Evolutionary conservation across 2,888 invertebrate genomes (phyloP), one percentile per base, ranked within the genome.

Genomic region (Meta bourneti): DNA sequence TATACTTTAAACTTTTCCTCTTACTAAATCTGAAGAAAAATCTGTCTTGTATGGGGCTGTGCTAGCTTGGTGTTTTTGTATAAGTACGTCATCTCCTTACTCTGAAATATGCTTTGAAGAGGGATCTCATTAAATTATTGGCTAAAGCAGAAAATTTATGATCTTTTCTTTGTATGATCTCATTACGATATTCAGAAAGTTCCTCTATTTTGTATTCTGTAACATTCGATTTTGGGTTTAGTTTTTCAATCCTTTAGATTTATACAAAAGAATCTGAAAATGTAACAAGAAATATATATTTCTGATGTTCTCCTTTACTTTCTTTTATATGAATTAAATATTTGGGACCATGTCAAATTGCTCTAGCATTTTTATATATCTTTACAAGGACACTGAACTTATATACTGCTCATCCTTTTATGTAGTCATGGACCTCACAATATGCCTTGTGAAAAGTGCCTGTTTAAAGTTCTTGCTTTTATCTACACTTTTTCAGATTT

Each of bases 341-440:
- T 84, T 13, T 52, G 83, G 84, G 85, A 86, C 85, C 85, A 86
- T 71, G 70, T 48, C 5, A 69, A 34, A 16, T 72, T 74, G 51
- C 51, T 84, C 51, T 61, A 13, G 74, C 34, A 54, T 86, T 85
- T 85, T 86, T 86, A 78, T 86, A 78, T 20, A 19, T 20, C 70
- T 86, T 85, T 85, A 85, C 77, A 86, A 70, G 13, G 61, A 69
- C 70, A 69, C 77, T 86, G 70, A 52, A 78, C 70, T 78, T 85
- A 74, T 85, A 70, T 77, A 77, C 77, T 86, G 77, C 78, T 86
- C 77, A 86, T 78, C 77, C 78, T 78, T 86, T 75, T 84, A 54
- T 86, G 85, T 78, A 86, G 69, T 78, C 78, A 86, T 70, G 61
- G 34, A 86, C 78, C 69, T 78, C 51, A 70, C 61, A 84, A 71